Base-by-base conservation (phyloP, 2,888 invertebrate genomes). In the Agrotis clavis region DNA sequence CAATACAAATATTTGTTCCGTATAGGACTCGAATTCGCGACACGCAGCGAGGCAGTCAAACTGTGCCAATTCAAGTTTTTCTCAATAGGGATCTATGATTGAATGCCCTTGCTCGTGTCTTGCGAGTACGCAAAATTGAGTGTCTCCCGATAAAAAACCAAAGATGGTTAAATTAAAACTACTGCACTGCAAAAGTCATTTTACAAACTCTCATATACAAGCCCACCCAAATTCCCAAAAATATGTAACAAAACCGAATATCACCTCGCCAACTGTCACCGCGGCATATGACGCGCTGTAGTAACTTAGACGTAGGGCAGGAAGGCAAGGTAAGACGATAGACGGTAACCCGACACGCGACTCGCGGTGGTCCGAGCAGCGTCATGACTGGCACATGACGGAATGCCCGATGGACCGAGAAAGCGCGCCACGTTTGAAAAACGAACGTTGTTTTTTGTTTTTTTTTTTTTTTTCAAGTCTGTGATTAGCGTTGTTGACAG, bases 391-490 rank as follows among this genome's bases (percentile, higher is more conserved):
- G 96, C 96, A 95, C 90, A 92, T 95, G 94, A 93, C 93, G 92
- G 93, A 92, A 96, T 95, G 96, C 95, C 95, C 94, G 94, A 95
- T 96, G 92, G 95, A 96, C 94, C 96, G 96, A 92, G 94, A 95
- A 96, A 95, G 94, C 93, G 95, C 92, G 94, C 91, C 93, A 92
- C 93, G 94, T 93, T 92, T 94, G 90, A 91, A 91, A 91, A 89
- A 89, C 89, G 91, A 91, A 92, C 90, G 86, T 61, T 83, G 71
- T 86, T 85, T 90, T 89, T 87, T 79, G 83, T 77, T 25, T 77
- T 82, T 84, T 79, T 67, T 76, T 21, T 77, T 47, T 77, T 85
- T 81, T 89, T 87, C 79, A 25, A 66, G 67, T 90, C 91, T 92
- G 92, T 90, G 89, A 86, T 85, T 81, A 74, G 67, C 79, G 71